Evolutionary conservation across 2,113 vertebrate species (phyloP).

Genomic region (Ptilorrhoa leucosticta): DNA sequence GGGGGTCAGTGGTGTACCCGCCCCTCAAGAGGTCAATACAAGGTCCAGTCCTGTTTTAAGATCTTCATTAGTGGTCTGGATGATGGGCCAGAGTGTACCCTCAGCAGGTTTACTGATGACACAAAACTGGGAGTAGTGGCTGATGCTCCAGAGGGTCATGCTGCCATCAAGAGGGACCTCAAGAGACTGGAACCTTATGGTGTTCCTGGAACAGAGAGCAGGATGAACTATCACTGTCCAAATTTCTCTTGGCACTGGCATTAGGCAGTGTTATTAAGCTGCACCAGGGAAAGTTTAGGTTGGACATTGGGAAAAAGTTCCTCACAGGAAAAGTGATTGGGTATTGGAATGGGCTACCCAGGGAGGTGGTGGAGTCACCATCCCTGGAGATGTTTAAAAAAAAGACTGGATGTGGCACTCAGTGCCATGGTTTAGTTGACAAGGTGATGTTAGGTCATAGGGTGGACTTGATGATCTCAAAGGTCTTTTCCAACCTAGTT

Average conservation of each 20-base stretch:
- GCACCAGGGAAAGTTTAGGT: not conserved
- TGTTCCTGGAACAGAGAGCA: not conserved
- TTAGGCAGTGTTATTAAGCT: not conserved
- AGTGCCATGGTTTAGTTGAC: not conserved
- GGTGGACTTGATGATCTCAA: not conserved
- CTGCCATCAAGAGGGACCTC: not conserved
- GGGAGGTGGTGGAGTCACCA: not conserved
- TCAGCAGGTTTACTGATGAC: not conserved
- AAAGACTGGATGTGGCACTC: not conserved
- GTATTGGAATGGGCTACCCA: not conserved
- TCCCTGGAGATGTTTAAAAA: not conserved
- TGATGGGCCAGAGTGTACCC: not conserved
- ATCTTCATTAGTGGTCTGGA: not conserved
- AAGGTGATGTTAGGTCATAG: not conserved
- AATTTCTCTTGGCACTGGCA: not conserved
- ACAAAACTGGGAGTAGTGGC: not conserved
- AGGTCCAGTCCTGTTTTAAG: not conserved
- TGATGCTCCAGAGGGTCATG: not conserved
- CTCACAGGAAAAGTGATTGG: not conserved
- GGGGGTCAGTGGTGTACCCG: not conserved
- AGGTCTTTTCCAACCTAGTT: not conserved
- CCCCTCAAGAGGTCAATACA: accelerated
- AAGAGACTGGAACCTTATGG: not conserved
- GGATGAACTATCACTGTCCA: not conserved
- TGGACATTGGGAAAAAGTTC: not conserved